Percentiles rank a stretch among this genome's conserved stretches.
These are phyloP conservation scores for Tiliacea aurago DNA, from an alignment of 2,888 invertebrate species.

Conservation along the genomic window DNA sequence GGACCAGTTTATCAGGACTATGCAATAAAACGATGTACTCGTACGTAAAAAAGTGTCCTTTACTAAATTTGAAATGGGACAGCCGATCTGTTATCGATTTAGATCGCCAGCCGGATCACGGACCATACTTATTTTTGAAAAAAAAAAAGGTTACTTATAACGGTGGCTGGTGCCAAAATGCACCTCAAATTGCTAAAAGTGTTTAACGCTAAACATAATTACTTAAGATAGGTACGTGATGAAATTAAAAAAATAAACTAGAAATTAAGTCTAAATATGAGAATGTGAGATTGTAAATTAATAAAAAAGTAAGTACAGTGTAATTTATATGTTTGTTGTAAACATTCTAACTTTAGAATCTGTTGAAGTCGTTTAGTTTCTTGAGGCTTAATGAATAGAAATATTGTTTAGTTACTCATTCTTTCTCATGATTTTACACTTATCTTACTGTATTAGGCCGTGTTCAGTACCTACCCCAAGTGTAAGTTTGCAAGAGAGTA, in stretches of 20 bases:
- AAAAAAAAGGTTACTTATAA: no score
- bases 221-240: neutral
- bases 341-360: neutral
- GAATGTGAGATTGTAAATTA: neutral
- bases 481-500: no score
- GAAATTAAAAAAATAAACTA: no score
- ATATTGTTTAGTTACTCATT: neutral
- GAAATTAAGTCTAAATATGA: neutral
- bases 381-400: neutral
- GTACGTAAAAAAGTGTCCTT: no score
- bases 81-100: constrained; percentile 10
- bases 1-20: no score
- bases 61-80: no score
- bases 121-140: no score
- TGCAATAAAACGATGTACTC: no score
- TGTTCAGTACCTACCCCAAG: no score
- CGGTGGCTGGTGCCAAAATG: no score
- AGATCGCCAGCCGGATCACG: neutral
- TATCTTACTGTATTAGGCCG: neutral
- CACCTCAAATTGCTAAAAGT: no score
- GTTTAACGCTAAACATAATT: neutral
- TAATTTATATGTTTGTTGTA: neutral
- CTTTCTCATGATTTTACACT: neutral
- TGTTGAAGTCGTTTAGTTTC: neutral
- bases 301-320: neutral